Base-by-base conservation (phyloP, 1,140 invertebrate genomes). In the Camponotus vicinus region DNA sequence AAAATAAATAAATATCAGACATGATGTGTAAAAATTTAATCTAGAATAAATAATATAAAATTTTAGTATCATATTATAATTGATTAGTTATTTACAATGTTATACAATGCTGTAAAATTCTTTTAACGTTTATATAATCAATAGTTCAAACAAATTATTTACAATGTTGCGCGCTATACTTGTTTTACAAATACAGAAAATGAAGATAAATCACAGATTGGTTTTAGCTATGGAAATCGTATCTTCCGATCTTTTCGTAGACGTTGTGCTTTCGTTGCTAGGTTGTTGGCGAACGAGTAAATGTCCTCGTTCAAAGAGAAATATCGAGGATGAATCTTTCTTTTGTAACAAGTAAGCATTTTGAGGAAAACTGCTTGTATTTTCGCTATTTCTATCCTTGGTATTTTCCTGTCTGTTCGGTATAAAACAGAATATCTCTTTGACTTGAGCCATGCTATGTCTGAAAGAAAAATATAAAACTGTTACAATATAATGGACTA, bases 381-480 rank as follows among this genome's bases (percentile, higher is more conserved):
- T 83, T 61, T n/a, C 57, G 34, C 45, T 75, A 75, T 63, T 75
- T 42, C 40, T 83, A 71, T 91, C 66, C 42, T 84, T 70, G 18
- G 18, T 66, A 71, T 78, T 86, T 4, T 64, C 71, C 27, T 88
- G 79, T 71, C 32, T 82, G 27, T n/a, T 80, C 4, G 90, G 45
- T 6, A 66, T 76, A 45, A 91, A 80, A 32, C 85, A 84, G 64
- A 92, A 89, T 57, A 92, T 90, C 66, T 91, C 86, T 21, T 92
- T 92, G 15, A 86, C 88, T n/a, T 90, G 91, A 34, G 61, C 70
- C 27, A 90, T 86, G 2, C 86, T 92, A 37, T 85, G 83, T 42
- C 91, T 92, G 37, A 45, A 85, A 8, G 78, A 77, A 57, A 87
- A n/a, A 45, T 70, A 15, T 42, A 11, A 32, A 55, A 45, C n/a